Percentiles rank a stretch among this genome's conserved stretches.
These are phyloP conservation scores for Argopecten irradians DNA, from an alignment of 1,140 invertebrate species.

Conservation along the genomic window DNA sequence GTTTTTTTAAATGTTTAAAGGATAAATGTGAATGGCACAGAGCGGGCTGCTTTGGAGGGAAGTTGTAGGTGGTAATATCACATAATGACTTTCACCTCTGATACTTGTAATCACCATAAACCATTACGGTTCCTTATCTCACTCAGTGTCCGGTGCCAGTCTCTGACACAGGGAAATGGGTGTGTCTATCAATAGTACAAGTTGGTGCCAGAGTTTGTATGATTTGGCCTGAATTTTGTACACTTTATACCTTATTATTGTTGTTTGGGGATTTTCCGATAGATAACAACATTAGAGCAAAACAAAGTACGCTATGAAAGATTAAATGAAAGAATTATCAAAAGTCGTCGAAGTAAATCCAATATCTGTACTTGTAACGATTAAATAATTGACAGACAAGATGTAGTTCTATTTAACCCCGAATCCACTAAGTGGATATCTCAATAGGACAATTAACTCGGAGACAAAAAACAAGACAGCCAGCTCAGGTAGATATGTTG, in stretches of 20 bases:
- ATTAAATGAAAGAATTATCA: too few relatives aligned
- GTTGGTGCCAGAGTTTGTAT: too few relatives aligned
- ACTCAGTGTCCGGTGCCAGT: not conserved
- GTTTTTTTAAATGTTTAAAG: constrained; percentile 9
- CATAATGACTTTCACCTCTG: constrained; percentile 15
- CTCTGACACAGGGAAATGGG: not conserved
- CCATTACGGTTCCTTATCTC: not conserved
- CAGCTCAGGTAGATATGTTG: constrained; percentile 12
- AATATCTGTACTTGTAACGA: not conserved
- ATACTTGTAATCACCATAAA: not conserved
- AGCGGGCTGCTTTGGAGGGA: not conserved
- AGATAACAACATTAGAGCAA: too few relatives aligned
- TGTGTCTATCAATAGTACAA: not conserved
- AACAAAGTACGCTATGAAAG: too few relatives aligned
- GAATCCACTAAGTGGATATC: not conserved
- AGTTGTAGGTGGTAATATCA: constrained; percentile 15
- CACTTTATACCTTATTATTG: too few relatives aligned
- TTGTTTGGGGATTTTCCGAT: too few relatives aligned
- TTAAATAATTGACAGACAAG: not conserved
- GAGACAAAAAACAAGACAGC: not conserved
- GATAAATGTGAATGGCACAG: not conserved
- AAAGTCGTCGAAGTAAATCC: too few relatives aligned
- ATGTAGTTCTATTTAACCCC: not conserved
- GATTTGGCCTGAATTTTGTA: too few relatives aligned
- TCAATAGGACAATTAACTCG: not conserved